Percentiles rank a stretch among this genome's conserved stretches.
Conservation (phyloP, 2,113 vertebrate species). For the Chloropsis cyanopogon region DNA sequence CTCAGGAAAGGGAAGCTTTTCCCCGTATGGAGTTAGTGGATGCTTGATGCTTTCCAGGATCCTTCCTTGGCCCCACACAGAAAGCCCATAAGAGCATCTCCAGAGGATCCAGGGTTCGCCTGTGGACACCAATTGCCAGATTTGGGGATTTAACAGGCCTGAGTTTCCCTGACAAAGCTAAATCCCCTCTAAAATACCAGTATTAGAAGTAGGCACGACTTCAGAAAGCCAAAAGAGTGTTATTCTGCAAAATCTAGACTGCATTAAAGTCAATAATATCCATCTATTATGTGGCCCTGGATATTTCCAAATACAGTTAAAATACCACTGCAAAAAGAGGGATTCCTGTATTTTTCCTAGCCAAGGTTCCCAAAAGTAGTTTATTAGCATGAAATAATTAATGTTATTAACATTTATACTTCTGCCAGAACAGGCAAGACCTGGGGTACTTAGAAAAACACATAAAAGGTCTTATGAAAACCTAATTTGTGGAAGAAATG, state of each 20-base stretch:
- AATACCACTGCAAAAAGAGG: neutral
- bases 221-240: neutral
- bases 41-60: neutral
- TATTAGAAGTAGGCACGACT: neutral
- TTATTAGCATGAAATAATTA: neutral
- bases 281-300: neutral
- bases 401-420: neutral
- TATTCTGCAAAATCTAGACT: neutral
- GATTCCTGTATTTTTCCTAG: neutral
- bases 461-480: constrained; percentile 12
- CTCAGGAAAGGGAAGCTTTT: neutral
- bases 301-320: neutral
- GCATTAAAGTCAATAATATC: neutral
- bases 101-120: neutral
- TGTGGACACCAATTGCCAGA: neutral
- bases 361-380: neutral
- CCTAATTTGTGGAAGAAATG: constrained; percentile 30
- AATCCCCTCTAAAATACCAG: neutral
- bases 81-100: neutral
- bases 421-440: constrained; percentile 3
- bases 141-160: neutral
- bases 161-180: neutral
- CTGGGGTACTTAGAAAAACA: neutral
- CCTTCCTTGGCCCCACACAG: neutral
- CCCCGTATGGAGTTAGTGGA: neutral